A percentile compares a stretch with the other conserved stretches of the same genome.
Conservation (phyloP, 2,888 invertebrate genomes). For the Rhagium mordax region DNA sequence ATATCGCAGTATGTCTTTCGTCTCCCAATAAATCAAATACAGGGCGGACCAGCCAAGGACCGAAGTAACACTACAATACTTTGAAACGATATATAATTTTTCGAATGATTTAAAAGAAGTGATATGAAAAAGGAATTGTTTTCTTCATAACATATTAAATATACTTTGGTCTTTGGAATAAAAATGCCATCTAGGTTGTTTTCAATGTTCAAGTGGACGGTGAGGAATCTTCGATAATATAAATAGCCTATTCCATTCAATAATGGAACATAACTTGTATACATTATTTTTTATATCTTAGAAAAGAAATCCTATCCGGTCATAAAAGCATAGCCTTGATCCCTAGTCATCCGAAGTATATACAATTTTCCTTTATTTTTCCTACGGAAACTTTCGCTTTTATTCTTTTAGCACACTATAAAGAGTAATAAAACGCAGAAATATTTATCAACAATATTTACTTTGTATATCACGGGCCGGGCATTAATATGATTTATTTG, state of each 20-base stretch:
- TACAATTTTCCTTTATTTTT: constrained; percentile 1
- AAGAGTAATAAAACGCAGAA: background rate
- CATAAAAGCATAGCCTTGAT: background rate
- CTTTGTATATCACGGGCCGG: background rate
- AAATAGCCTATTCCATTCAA: background rate
- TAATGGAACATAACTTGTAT: background rate
- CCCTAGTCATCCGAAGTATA: background rate
- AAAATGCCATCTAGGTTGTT: too few species aligned
- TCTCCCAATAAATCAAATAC: background rate
- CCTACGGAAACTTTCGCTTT: background rate
- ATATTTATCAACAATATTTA: constrained; percentile 4
- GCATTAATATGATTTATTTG: constrained; percentile 1
- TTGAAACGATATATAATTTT: too few species aligned
- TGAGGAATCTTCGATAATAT: background rate
- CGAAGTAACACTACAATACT: too few species aligned
- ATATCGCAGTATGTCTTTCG: background rate
- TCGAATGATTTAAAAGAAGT: too few species aligned
- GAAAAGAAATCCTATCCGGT: background rate
- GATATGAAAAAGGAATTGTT: too few species aligned
- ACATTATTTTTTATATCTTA: background rate
- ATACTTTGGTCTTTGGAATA: too few species aligned
- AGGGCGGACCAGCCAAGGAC: background rate
- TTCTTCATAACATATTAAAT: too few species aligned
- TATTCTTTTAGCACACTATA: constrained; percentile 1
- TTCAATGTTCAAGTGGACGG: background rate